A percentile compares a stretch with the other conserved stretches of the same genome.
Conservation (phyloP, 2,888 invertebrate species). For the Hirtodrosophila duncani region DNA sequence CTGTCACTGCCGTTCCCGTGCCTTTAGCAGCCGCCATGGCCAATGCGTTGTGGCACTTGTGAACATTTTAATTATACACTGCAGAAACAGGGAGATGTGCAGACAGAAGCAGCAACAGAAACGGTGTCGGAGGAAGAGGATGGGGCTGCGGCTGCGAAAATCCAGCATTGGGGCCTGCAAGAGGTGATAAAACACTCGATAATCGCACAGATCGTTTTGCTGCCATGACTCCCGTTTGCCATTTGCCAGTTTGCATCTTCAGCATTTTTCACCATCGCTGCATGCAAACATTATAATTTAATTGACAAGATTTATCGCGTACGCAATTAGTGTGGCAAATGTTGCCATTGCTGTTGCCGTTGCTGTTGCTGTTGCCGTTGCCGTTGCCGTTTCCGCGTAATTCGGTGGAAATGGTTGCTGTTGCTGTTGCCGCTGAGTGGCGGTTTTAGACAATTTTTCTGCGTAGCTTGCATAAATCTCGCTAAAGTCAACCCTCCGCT, state of each 20-base stretch:
- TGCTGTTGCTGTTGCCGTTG: constrained; percentile 15
- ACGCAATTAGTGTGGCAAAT: constrained; percentile 77
- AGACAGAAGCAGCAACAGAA: background rate
- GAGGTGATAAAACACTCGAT: constrained; percentile 76
- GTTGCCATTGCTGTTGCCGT: constrained; percentile 56
- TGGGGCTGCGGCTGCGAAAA: background rate
- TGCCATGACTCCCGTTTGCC: constrained; percentile 25
- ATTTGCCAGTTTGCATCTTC: constrained; percentile 62
- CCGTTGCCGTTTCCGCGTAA: constrained; percentile 57
- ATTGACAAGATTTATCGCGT: constrained; percentile 78
- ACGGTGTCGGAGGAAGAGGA: background rate
- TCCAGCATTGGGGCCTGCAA: constrained; percentile 21
- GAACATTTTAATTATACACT: constrained; percentile 76
- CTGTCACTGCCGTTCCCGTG: constrained; percentile 3
- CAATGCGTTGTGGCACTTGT: constrained; percentile 73
- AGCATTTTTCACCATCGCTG: constrained; percentile 53
- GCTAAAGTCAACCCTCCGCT: constrained; percentile 19
- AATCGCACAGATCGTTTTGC: constrained; percentile 75
- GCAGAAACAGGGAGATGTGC: constrained; percentile 21
- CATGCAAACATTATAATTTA: constrained; percentile 78
- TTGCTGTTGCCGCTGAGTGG: constrained; percentile 20
- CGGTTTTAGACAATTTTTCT: constrained; percentile 70
- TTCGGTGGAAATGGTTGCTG: constrained; percentile 57
- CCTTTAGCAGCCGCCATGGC: constrained; percentile 32
- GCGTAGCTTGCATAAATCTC: constrained; percentile 66